A percentile compares a stretch with the other conserved stretches of the same genome.
Evolutionary conservation across 2,797 vertebrate species (phyloP).

Genomic region (Channa striata): DNA sequence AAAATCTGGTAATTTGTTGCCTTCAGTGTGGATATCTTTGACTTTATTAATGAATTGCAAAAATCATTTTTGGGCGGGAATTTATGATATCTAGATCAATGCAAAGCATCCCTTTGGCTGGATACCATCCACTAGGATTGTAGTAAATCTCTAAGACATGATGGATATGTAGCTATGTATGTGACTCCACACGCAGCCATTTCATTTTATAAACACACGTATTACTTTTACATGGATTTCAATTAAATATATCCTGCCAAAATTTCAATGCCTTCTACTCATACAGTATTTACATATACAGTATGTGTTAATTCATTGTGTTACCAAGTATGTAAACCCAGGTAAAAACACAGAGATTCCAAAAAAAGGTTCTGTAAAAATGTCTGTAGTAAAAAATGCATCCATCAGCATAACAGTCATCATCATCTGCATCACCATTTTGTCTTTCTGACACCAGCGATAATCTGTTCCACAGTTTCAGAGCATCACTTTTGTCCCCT

Average conservation of each 20-base stretch:
- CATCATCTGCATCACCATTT: conserved; percentile 46
- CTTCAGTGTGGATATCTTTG: not conserved
- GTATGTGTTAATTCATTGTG: not conserved
- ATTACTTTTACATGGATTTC: not conserved
- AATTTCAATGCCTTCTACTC: not conserved
- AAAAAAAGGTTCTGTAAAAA: conserved; percentile 20
- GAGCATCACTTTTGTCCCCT: conserved; percentile 62
- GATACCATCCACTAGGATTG: not conserved
- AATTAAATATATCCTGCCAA: not conserved
- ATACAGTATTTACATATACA: not conserved
- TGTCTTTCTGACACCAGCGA: conserved; percentile 48
- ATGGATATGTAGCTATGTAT: not conserved
- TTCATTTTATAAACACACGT: conserved; percentile 8
- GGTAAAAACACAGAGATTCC: too few relatives aligned
- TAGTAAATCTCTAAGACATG: not conserved
- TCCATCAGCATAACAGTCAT: conserved; percentile 45
- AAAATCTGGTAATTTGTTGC: not conserved
- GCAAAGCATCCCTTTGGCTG: not conserved
- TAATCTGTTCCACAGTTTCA: conserved; percentile 55
- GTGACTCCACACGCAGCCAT: not conserved
- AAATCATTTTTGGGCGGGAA: not conserved
- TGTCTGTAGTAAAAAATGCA: conserved; percentile 27
- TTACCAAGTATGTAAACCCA: too few relatives aligned
- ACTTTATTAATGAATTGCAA: too few relatives aligned
- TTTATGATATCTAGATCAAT: not conserved